Base-by-base conservation (phyloP, 2,797 vertebrate genomes). In the Lacerta agilis region DNA sequence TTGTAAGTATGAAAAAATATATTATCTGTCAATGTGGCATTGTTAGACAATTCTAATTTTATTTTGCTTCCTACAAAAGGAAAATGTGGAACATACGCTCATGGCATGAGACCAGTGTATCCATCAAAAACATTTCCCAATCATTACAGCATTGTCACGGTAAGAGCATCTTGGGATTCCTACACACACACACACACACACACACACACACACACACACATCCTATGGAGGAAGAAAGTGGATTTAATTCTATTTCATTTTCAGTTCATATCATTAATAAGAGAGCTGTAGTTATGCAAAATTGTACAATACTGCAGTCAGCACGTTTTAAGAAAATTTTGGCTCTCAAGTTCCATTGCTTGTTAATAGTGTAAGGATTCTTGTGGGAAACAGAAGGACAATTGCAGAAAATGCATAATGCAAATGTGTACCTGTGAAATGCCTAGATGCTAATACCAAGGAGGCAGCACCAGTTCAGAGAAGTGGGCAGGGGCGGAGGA, bases 61-160 rank as follows among this genome's bases (percentile, higher is more conserved):
- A 11, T 71, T 94, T 88, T 82, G 94, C 92, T 92, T 95, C 82
- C 23, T 0, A 85, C 10, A 89, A 85, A 96, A 99, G 99, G 96
- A 94, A 97, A 94, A 79, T 97, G 95, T 93, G 99, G 99, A 90
- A 98, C 98, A 0, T 97, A 98, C 4, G 93, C 98, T 0, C 94
- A 96, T 55, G 95, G 97, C 92, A 95, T 99, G 97, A 98, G 98
- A 91, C 98, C 99, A 15, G 97, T 97, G 23, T 99, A 99, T 95
- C 99, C 99, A 79, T 98, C 99, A 77, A 99, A 99, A 97, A 99
- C 99, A 8, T 99, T 99, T 91, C 99, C 99, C 76, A 99, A 99
- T 95, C 99, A 99, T 95, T 99, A 99, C 96, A 98, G 97, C 91
- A 98, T 99, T 17, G 98, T 98, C 84, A 99, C 99, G 81, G 99